Evolutionary conservation across 2,888 invertebrate genomes (phyloP), one percentile per base, ranked within the genome.

Genomic region (Drosophila algonquin): DNA sequence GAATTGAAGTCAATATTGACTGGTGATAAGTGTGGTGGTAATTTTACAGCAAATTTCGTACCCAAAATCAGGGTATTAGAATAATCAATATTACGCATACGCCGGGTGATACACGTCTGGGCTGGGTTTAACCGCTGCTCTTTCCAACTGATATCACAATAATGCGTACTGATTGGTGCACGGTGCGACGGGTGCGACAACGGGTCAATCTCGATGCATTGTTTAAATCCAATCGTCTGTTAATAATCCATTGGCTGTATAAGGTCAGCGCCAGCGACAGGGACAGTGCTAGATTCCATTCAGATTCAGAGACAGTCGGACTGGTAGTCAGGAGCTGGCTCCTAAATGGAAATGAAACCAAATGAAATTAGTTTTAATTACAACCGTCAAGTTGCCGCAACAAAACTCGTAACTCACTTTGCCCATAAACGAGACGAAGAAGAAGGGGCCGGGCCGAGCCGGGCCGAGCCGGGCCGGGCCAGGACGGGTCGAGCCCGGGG

Each of bases 351-450:
- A 73, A 73, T 75, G 62, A 73, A 83, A 76, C 84, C 79, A 87
- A 83, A 83, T 83, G 84, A 83, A 83, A 83, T 89, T 89, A 89
- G 89, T 89, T 83, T 83, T 83, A 83, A 83, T 83, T 83, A 89
- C 84, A 77, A 78, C 73, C 87, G 77, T 87, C 84, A 86, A 82
- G 87, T 86, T 71, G 89, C 80, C 75, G 89, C 78, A 88, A 76
- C 87, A 77, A 72, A 83, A 73, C 81, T 82, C 82, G 84, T 80
- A 88, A 88, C 78, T 82, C 89, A 86, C 87, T 86, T 80, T 64
- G 75, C 58, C 84, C 80, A 88, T 88, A 86, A 88, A 77, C 77
- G 68, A 56, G 40, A 40, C 40, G 40, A 7, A 14, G 40, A 35
- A 10, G 35, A 1, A 4, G 35, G 35, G 32, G 30, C 30, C 30